Base-by-base conservation (phyloP, 2,797 vertebrate genomes). In the Eulemur coronatus region DNA sequence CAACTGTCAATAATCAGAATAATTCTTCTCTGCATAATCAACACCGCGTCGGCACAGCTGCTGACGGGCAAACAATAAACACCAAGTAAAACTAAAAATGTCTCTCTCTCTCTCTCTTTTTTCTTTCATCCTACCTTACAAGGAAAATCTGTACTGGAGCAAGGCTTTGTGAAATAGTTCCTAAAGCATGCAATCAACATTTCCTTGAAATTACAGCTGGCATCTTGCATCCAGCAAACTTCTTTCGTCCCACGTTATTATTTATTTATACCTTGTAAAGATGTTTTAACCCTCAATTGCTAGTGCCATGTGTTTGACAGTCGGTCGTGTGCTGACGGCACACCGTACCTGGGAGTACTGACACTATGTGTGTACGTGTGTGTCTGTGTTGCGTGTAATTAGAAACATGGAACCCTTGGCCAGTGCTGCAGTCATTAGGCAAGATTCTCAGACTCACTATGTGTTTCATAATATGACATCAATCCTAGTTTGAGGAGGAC, bases 1-100 rank as follows among this genome's bases (percentile, higher is more conserved):
- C 94, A 96, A 96, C 97, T 97, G 97, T 96, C 97, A 97, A 98
- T 98, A 98, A 98, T 98, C 97, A 98, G 92, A 98, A 98, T 98
- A 98, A 98, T 98, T 98, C 97, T 98, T 97, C 97, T 97, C 97
- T 90, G 93, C 95, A 97, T 97, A 98, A 98, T 98, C 96, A 98
- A 93, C 95, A 67, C 78, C 38, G 73, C 73, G 15, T 96, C 20
- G 12, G 96, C 94, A 88, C 98, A 98, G 97, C 98, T 98, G 98
- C 96, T 95, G 95, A 90, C 13, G 7, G 75, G 70, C 84, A 97
- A 93, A 98, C 96, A 98, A 97, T 96, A 90, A 98, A 95, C 92
- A 87, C 67, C 63, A 63, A 95, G 93, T 81, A 91, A 97, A 97
- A 97, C 97, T 96, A 96, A 97, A 91, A 94, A 92, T 38, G 4